Evolutionary conservation across 2,888 invertebrate genomes (phyloP), one percentile per base, ranked within the genome.

Genomic region (Pinctada fucata): DNA sequence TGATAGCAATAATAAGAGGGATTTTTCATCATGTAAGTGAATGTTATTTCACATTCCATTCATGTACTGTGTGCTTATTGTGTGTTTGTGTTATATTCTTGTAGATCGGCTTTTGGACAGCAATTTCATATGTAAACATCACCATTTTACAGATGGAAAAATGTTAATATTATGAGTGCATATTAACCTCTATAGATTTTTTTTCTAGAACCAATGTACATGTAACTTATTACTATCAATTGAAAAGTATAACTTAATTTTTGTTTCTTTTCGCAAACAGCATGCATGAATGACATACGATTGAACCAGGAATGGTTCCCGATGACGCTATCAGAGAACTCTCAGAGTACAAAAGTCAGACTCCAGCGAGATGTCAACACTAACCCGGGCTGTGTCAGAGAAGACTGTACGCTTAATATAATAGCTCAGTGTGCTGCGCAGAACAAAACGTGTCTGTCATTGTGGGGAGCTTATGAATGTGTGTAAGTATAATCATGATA

Each of bases 391-490:
- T 99, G 99, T 92, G 96, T 97, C 1, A 97, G 98, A 90, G 79
- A 88, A 16, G 88, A 89, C 71, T 91, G 91, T 79, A 13, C 84
- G 45, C 72, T 65, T 6, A 79, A 69, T 6, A 90, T 72, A 98
- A 45, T 8, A 47, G 45, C 47, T 3, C 50, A 10, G 5, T 74
- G 74, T 66, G 65, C 13, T 13, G 10, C 51, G 1, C 6, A 66
- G 6, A 51, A 51, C 8, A 74, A 31, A 31, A 65, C 50, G 16
- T 93, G 96, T 97, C 82, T 98, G 97, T 93, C 95, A 13, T 76
- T 99, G 31, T 99, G 99, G 99, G 99, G 98, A 93, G 96, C 97
- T 93, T 97, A 97, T 91, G 97, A 98, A 93, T 99, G 99, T 97
- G 97, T 98, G 97, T 99, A 84, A 87, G 82, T 82, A 72, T 31